These are phyloP conservation scores for Phoeniculus purpureus DNA, from an alignment of 2,797 vertebrate genomes.

Conservation along the genomic window DNA sequence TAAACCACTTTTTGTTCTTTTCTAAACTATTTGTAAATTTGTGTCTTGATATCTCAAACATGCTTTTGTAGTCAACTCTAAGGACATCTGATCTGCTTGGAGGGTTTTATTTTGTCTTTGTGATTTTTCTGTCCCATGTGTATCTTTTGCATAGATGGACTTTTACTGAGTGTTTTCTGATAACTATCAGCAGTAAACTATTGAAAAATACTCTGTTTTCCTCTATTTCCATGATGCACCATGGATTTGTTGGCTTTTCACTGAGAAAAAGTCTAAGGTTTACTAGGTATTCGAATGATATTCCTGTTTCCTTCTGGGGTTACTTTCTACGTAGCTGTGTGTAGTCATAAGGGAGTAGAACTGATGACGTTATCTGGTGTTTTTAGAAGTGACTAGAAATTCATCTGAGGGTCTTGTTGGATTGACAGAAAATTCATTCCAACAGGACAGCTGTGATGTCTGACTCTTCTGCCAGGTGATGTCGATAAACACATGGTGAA, in stretches of 20 bases:
- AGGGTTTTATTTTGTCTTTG: neutral
- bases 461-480: neutral
- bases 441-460: neutral
- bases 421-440: neutral
- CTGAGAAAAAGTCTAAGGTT: neutral
- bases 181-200: neutral
- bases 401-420: neutral
- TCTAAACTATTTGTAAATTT: neutral
- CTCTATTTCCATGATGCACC: neutral
- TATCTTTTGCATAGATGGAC: neutral
- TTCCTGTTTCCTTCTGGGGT: neutral
- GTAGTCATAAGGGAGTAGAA: neutral
- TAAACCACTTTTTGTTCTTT: neutral
- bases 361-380: neutral
- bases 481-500: neutral
- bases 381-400: neutral
- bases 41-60: neutral
- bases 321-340: neutral
- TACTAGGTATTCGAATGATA: neutral
- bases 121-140: neutral
- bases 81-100: neutral
- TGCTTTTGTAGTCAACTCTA: neutral
- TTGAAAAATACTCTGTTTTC: neutral
- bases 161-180: neutral
- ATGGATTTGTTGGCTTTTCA: neutral